Evolutionary conservation across 2,113 vertebrate species (phyloP).

Genomic region (Lasiurus cinereus): DNA sequence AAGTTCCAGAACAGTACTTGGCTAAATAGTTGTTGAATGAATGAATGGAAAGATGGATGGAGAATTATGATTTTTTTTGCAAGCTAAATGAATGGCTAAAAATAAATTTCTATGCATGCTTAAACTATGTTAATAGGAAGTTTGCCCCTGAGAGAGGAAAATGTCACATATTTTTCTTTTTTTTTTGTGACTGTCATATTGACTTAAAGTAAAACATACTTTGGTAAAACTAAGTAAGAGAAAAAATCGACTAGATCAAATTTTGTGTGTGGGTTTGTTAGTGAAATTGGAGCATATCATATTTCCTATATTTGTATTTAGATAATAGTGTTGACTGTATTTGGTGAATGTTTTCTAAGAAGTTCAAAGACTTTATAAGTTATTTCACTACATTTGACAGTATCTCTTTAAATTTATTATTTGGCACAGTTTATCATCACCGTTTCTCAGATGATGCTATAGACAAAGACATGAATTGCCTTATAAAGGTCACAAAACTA

Average conservation of each 20-base stretch:
- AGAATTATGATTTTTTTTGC: not conserved
- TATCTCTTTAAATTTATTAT: not conserved
- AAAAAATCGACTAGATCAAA: not conserved
- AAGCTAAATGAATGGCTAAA: constrained; percentile 10
- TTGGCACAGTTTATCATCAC: not conserved
- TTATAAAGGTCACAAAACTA: not conserved
- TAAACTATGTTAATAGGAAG: not conserved
- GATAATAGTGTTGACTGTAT: constrained; percentile 2
- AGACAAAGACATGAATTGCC: constrained; percentile 13
- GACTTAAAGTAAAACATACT: not conserved
- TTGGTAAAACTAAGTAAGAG: constrained; percentile 13
- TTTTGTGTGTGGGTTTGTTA: not conserved
- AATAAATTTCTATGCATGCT: constrained; percentile 3
- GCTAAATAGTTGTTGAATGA: not conserved
- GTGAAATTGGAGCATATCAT: not conserved
- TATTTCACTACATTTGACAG: not conserved
- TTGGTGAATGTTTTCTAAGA: constrained; percentile 35
- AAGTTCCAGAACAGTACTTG: not conserved
- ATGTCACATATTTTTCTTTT: not conserved
- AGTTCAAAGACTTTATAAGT: constrained; percentile 40
- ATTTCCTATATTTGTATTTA: constrained; percentile 52
- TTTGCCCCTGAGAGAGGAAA: not conserved
- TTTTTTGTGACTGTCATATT: not conserved
- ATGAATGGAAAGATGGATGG: not conserved
- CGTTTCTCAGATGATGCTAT: constrained; percentile 50